Conservation (phyloP, 2,113 vertebrate species). For the Malurus alboscapulatus region DNA sequence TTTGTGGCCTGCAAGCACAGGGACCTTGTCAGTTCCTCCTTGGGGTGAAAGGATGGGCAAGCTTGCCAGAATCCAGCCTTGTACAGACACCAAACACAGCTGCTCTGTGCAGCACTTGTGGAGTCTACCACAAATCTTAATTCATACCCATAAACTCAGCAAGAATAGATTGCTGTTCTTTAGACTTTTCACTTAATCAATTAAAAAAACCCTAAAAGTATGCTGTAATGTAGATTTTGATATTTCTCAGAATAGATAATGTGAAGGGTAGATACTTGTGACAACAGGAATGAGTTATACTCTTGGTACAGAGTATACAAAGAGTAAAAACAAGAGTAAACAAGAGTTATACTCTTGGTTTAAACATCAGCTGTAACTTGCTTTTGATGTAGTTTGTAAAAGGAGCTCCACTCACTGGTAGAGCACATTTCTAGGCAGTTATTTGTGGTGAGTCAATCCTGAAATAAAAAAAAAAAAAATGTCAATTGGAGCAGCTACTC, state of each 20-base stretch:
- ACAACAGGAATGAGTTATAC: neutral
- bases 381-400: neutral
- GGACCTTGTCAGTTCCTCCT: neutral
- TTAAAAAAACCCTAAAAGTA: rapidly evolving
- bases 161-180: neutral
- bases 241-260: neutral
- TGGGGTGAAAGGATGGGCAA: neutral
- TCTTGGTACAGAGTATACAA: neutral
- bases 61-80: neutral
- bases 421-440: neutral
- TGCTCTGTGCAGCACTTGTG: neutral
- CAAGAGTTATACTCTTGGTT: neutral
- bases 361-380: neutral
- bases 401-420: neutral
- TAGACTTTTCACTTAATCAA: neutral
- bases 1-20: too few species aligned
- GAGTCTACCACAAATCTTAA: neutral
- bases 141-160: neutral
- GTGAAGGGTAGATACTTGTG: neutral
- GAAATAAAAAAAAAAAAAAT: neutral
- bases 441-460: neutral
- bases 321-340: neutral
- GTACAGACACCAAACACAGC: neutral
- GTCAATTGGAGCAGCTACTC: neutral
- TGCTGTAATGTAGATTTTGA: neutral